Conservation (phyloP, 1,140 invertebrate genomes). For the Oppia nitens region DNA sequence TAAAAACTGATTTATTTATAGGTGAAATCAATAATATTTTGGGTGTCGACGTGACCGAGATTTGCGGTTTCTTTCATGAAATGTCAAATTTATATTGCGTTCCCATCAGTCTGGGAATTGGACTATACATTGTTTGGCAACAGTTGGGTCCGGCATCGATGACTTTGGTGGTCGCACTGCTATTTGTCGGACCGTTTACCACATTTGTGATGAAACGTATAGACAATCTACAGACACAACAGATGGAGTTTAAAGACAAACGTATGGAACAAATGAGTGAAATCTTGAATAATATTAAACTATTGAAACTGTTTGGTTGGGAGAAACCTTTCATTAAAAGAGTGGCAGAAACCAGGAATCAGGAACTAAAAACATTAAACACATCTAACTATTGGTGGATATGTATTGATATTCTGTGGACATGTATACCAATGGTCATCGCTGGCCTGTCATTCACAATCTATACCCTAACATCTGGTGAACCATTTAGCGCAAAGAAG, state of each 20-base stretch:
- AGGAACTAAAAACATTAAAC: slow-evolving; percentile 9
- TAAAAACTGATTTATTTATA: not conserved
- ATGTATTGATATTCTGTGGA: slow-evolving; percentile 11
- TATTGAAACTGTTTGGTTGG: slow-evolving; percentile 21
- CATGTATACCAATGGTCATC: slow-evolving; percentile 11
- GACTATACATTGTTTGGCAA: slow-evolving; percentile 27
- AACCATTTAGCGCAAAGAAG: slow-evolving; percentile 32
- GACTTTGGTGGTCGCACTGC: slow-evolving; percentile 25
- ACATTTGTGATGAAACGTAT: slow-evolving; percentile 64
- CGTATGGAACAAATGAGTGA: slow-evolving; percentile 32
- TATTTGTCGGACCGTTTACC: slow-evolving; percentile 70
- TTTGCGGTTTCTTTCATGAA: slow-evolving; percentile 3
- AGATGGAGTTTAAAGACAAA: slow-evolving; percentile 29
- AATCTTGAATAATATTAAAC: slow-evolving; percentile 32
- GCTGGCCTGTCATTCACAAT: slow-evolving; percentile 20
- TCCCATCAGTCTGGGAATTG: slow-evolving; percentile 23
- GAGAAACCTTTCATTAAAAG: slow-evolving; percentile 18
- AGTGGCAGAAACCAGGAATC: slow-evolving; percentile 6
- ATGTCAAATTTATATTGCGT: slow-evolving; percentile 18
- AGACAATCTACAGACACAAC: slow-evolving; percentile 32
- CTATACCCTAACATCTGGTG: slow-evolving; percentile 26
- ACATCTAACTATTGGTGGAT: not conserved
- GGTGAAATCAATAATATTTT: slow-evolving; percentile 19
- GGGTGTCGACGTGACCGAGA: slow-evolving; percentile 11
- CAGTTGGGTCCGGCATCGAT: slow-evolving; percentile 26